Evolutionary conservation across 2,797 vertebrate genomes (phyloP).

Genomic region (Syndactyla subalaris): DNA sequence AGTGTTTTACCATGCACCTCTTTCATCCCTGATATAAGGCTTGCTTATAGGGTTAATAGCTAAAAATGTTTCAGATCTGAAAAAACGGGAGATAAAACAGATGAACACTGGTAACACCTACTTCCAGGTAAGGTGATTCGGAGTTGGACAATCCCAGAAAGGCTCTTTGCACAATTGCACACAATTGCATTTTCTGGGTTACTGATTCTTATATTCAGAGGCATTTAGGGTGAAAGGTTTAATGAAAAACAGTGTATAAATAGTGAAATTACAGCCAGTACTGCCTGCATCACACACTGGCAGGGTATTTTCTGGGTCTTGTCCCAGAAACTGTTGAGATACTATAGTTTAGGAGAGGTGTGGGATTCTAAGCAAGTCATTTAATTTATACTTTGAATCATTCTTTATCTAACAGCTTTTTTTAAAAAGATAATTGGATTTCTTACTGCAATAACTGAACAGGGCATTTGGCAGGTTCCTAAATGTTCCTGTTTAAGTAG

Average conservation of each 20-base stretch:
- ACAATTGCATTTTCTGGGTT: neutral
- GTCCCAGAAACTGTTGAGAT: slow-evolving; percentile 6
- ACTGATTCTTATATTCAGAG: neutral
- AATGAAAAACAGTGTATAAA: neutral
- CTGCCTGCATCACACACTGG: neutral
- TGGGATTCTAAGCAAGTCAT: neutral
- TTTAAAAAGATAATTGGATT: neutral
- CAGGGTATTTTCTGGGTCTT: slow-evolving; percentile 8
- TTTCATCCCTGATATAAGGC: neutral
- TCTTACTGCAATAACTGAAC: neutral
- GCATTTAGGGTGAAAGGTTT: neutral
- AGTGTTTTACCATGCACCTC: neutral
- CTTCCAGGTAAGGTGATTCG: neutral
- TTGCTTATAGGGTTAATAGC: neutral
- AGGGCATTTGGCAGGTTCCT: neutral
- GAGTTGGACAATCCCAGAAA: neutral
- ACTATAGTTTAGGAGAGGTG: neutral
- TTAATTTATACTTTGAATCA: neutral
- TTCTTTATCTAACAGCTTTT: neutral
- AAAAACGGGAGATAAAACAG: neutral
- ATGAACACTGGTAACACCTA: neutral
- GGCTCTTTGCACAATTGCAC: neutral
- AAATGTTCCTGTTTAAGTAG: neutral
- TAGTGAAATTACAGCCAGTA: neutral
- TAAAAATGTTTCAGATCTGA: neutral